A percentile compares a stretch with the other conserved stretches of the same genome.
phyloP scores from a whole-genome alignment of 2,797 vertebrate species.

The Hybognathus amarus region DNA sequence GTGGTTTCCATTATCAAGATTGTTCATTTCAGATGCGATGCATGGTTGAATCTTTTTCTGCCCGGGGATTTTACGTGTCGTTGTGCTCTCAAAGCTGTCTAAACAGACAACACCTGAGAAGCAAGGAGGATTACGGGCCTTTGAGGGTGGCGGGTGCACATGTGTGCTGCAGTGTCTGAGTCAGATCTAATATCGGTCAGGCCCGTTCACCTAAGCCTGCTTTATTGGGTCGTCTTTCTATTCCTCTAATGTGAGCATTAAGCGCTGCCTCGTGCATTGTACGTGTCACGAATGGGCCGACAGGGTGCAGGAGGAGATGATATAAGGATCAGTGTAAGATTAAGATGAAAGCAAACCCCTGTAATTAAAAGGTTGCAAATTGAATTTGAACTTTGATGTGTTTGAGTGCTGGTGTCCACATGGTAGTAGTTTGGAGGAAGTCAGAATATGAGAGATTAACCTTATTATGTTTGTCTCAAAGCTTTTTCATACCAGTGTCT shows the following conservation, averaged over 20 bases:
- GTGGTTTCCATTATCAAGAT: constrained; percentile 37
- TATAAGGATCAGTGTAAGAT: constrained; percentile 17
- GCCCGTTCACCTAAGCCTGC: constrained; percentile 27
- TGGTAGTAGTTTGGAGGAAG: constrained; percentile 10
- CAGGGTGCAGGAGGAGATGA: not conserved
- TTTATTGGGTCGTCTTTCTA: constrained; percentile 45
- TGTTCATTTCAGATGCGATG: constrained; percentile 22
- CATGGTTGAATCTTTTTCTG: constrained; percentile 26
- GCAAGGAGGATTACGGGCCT: constrained; percentile 55
- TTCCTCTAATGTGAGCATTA: not conserved
- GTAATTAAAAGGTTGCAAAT: constrained; percentile 38
- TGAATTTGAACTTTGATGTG: constrained; percentile 27
- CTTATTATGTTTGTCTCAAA: not conserved
- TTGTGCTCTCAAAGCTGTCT: constrained; percentile 59
- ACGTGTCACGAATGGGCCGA: constrained; percentile 4
- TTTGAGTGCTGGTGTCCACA: not conserved
- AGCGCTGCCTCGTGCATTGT: not conserved
- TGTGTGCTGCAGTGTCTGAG: constrained; percentile 35
- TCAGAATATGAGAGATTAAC: constrained; percentile 13
- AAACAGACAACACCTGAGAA: constrained; percentile 62
- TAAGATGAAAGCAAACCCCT: not conserved
- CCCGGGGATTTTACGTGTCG: constrained; percentile 33
- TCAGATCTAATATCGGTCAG: constrained; percentile 27
- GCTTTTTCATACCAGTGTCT: not conserved
- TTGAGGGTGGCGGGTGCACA: constrained; percentile 29